phyloP scores from a whole-genome alignment of 2,888 invertebrate species.

The Folsomia candida region DNA sequence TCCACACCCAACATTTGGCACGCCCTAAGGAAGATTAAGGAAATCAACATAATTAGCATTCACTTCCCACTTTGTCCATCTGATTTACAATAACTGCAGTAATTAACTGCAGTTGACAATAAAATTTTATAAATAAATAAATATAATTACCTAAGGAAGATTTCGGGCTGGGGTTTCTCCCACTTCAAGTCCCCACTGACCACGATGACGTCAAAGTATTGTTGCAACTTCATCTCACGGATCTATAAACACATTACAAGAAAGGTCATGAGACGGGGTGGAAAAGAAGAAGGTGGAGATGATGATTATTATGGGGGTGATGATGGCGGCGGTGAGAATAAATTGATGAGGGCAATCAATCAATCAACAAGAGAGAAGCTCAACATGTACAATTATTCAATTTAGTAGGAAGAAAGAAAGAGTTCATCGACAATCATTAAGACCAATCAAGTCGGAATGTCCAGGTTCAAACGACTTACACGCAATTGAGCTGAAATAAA shows the following conservation, averaged over 20 bases:
- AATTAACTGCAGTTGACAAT: neutral
- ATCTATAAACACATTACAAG: conserved; percentile 36
- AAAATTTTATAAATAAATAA: neutral
- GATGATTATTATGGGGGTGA: neutral
- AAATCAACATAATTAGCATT: no score
- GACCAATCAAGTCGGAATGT: neutral
- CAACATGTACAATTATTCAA: neutral
- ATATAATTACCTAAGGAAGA: conserved; percentile 59
- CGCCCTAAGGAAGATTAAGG: conserved; percentile 61
- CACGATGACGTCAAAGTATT: conserved; percentile 49
- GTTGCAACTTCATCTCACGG: conserved; percentile 47
- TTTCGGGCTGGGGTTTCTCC: conserved; percentile 80
- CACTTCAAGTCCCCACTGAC: conserved; percentile 56
- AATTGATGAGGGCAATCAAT: neutral
- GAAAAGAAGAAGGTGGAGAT: neutral
- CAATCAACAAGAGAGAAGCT: neutral
- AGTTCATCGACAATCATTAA: neutral
- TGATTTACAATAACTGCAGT: no score
- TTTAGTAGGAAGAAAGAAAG: neutral
- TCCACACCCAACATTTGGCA: conserved; percentile 72
- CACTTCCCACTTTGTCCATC: no score
- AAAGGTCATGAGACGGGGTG: neutral
- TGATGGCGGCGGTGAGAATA: no score
- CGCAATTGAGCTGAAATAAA: conserved; percentile 7
- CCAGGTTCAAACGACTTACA: conserved; percentile 11